A percentile compares a stretch with the other conserved stretches of the same genome.
These are phyloP conservation scores for Forbesichthys agassizii DNA, from an alignment of 2,113 vertebrate species.

Conservation along the genomic window DNA sequence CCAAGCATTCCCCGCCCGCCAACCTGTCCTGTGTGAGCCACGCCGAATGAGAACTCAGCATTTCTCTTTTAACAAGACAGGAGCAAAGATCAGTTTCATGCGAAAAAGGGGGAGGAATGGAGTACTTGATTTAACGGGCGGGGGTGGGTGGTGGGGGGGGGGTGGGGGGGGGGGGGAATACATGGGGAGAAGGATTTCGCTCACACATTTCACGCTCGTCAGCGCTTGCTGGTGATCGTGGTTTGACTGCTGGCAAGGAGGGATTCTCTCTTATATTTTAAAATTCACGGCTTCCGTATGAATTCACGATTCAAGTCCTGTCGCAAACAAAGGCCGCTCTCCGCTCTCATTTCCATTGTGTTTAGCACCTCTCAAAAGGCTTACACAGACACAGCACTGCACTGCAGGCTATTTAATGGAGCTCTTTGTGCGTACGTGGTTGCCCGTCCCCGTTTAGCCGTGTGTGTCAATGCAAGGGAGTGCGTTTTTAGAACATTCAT, in stretches of 20 bases:
- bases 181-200: background rate
- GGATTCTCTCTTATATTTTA: background rate
- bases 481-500: background rate
- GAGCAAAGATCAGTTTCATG: background rate
- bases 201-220: background rate
- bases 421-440: background rate
- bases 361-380: conserved; percentile 7
- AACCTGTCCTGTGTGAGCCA: too few species aligned
- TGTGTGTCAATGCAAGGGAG: background rate
- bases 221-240: background rate
- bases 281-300: background rate
- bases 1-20: too few species aligned
- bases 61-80: background rate
- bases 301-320: background rate
- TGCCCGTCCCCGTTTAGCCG: too few species aligned
- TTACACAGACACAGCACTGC: background rate
- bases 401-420: background rate
- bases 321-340: background rate
- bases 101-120: background rate
- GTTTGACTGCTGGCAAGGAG: background rate
- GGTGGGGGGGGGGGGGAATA: too few species aligned
- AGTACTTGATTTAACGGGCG: background rate
- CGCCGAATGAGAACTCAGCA: too few species aligned
- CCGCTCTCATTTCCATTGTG: background rate
- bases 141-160: too few species aligned